phyloP scores from a whole-genome alignment of 2,113 vertebrate genomes.

The Prinia subflava region DNA sequence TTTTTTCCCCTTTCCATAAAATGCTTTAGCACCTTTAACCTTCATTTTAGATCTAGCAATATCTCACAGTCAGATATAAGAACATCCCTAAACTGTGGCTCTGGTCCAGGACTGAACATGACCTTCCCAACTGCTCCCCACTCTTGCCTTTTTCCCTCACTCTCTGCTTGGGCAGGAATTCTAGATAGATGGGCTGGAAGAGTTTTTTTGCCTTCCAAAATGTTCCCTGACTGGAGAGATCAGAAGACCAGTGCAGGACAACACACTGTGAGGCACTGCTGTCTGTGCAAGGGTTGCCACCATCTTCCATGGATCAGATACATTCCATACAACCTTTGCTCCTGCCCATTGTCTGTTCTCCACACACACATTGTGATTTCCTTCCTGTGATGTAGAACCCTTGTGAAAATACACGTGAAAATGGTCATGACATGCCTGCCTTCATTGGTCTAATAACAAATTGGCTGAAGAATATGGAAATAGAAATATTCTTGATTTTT shows the following conservation, averaged over 20 bases:
- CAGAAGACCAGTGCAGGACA: background rate
- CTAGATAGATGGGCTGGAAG: background rate
- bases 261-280: accelerated
- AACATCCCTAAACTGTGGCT: background rate
- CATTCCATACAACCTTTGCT: background rate
- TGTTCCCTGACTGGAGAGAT: accelerated
- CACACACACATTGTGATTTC: background rate
- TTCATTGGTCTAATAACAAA: accelerated
- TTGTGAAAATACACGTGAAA: background rate
- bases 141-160: background rate
- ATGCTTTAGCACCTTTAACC: background rate
- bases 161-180: background rate
- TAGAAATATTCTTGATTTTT: background rate
- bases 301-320: background rate
- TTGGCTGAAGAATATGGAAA: background rate
- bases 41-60: background rate
- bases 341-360: background rate
- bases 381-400: background rate
- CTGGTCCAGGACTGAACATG: background rate
- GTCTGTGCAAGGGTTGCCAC: background rate
- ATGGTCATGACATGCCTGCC: background rate
- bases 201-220: background rate
- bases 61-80: background rate
- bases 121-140: background rate
- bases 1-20: background rate